Conservation (phyloP, 2,113 vertebrate genomes). For the Hippocampus guttulatus region DNA sequence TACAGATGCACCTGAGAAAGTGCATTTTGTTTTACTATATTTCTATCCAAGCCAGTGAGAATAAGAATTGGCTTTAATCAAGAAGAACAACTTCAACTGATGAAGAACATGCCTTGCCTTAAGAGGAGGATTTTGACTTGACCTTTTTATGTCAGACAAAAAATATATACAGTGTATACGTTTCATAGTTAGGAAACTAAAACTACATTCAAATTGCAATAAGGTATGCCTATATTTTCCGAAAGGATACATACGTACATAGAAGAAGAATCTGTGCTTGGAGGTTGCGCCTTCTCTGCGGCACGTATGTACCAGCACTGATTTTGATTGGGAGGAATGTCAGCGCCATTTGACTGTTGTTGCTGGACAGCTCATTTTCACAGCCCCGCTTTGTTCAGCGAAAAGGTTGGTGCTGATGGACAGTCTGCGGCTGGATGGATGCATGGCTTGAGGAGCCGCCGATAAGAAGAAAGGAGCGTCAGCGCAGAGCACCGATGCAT, state of each 20-base stretch:
- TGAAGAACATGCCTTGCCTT: background rate
- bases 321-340: too few species aligned
- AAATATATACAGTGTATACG: background rate
- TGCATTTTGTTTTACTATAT: background rate
- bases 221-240: background rate
- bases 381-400: too few species aligned
- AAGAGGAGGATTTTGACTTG: background rate
- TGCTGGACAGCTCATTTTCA: too few species aligned
- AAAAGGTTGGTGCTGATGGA: too few species aligned
- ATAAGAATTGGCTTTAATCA: background rate
- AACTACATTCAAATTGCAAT: background rate
- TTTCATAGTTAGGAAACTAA: background rate
- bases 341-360: too few species aligned
- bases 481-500: too few species aligned
- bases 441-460: too few species aligned
- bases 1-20: background rate
- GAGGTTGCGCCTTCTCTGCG: too few species aligned
- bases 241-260: constrained; percentile 3
- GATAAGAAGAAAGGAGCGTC: too few species aligned
- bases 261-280: too few species aligned
- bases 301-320: too few species aligned
- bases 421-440: too few species aligned
- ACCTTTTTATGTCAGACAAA: background rate
- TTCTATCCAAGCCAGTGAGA: background rate
- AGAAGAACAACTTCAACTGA: background rate